Conservation (phyloP, 2,888 invertebrate genomes). For the Glyphotaelius pellucidus region DNA sequence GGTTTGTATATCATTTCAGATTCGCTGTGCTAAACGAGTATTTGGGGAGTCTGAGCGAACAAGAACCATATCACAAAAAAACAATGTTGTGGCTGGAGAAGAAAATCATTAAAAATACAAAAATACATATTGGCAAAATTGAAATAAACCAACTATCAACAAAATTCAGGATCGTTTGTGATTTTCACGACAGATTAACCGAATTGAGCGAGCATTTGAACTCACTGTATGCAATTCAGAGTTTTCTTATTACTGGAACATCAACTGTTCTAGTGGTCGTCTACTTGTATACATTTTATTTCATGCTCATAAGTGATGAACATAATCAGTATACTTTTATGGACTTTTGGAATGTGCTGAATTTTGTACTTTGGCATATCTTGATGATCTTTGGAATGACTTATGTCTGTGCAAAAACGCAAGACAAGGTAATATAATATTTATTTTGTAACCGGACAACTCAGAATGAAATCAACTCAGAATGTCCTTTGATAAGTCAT, state of each 20-base stretch:
- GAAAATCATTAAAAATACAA: too few relatives aligned
- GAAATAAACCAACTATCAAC: too few relatives aligned
- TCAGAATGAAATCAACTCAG: too few relatives aligned
- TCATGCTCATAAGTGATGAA: neutral
- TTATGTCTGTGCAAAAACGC: neutral
- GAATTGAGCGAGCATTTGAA: neutral
- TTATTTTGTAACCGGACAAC: too few relatives aligned
- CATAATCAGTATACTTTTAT: neutral
- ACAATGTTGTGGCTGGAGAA: too few relatives aligned
- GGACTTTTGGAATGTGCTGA: neutral
- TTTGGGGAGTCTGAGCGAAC: too few relatives aligned
- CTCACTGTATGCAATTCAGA: neutral
- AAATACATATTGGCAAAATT: too few relatives aligned
- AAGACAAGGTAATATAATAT: neutral
- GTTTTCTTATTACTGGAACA: neutral
- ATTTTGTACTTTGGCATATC: neutral
- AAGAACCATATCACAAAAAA: too few relatives aligned
- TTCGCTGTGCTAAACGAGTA: too few relatives aligned
- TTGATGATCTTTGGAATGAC: neutral
- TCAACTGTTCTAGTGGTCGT: neutral
- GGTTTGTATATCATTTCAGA: too few relatives aligned
- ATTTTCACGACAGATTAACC: slow-evolving; percentile 19
- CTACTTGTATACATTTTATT: neutral
- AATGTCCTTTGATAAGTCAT: too few relatives aligned
- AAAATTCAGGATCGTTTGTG: neutral